These are phyloP conservation scores for Eupeodes luniger DNA, from an alignment of 2,888 invertebrate genomes.

Conservation along the genomic window DNA sequence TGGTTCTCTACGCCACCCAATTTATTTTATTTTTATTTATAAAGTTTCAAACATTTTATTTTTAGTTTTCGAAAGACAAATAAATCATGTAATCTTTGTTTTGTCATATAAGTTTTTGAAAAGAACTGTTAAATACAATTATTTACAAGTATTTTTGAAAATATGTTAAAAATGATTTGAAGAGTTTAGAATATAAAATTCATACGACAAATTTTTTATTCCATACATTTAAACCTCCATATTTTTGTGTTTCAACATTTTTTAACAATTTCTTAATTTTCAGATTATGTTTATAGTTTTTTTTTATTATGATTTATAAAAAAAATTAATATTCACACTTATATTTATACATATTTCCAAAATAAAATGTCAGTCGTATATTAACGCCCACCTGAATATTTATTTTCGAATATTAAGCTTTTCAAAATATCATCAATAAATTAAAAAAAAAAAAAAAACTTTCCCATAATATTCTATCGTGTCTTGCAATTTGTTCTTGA, in stretches of 20 bases:
- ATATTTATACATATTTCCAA: neutral
- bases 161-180: too few species aligned
- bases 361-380: slow-evolving; percentile 6
- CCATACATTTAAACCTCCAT: too few species aligned
- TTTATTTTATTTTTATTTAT: too few species aligned
- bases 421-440: neutral
- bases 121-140: too few species aligned
- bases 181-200: too few species aligned
- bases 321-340: neutral
- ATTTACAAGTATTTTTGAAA: too few species aligned
- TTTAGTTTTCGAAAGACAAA: too few species aligned
- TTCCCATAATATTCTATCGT: neutral
- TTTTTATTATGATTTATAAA: slow-evolving; percentile 8
- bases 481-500: neutral
- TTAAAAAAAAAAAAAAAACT: neutral
- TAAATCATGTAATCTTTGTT: too few species aligned
- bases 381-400: slow-evolving; percentile 60
- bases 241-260: neutral
- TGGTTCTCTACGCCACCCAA: too few species aligned
- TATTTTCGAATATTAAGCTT: slow-evolving; percentile 15
- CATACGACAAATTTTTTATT: too few species aligned
- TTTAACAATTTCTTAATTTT: neutral
- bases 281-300: neutral
- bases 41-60: too few species aligned
- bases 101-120: too few species aligned